phyloP scores from a whole-genome alignment of 2,888 invertebrate genomes.

The Tromatobia lineatoria region DNA sequence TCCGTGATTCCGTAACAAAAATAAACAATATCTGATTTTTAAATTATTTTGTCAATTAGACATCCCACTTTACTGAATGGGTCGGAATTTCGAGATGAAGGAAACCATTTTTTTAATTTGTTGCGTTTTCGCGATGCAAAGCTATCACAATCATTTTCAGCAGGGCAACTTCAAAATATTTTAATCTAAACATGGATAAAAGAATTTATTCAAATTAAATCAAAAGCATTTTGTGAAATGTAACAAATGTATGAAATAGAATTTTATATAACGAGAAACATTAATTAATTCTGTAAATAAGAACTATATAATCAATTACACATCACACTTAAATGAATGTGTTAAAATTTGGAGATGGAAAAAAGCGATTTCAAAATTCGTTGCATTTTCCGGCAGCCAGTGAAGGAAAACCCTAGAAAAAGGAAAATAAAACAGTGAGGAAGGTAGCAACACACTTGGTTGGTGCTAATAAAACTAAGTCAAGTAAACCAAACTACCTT shows the following conservation, averaged over 20 bases:
- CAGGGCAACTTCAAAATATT: background rate
- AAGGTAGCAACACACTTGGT: conserved; percentile 37
- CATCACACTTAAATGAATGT: background rate
- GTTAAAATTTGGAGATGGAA: background rate
- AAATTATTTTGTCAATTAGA: background rate
- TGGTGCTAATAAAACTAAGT: conserved; percentile 44
- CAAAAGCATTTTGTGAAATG: too few species aligned
- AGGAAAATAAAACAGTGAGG: conserved; percentile 21
- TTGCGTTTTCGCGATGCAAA: background rate
- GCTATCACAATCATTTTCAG: too few species aligned
- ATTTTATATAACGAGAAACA: too few species aligned
- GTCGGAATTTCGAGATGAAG: background rate
- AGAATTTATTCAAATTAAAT: too few species aligned
- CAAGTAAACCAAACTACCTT: conserved; percentile 31
- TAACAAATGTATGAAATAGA: too few species aligned
- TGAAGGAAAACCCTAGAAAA: background rate
- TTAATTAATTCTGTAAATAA: too few species aligned
- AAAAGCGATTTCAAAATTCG: background rate
- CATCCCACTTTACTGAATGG: background rate
- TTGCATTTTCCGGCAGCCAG: background rate
- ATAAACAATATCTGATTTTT: background rate
- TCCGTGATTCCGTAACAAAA: background rate
- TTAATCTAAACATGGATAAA: too few species aligned
- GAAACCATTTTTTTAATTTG: background rate
- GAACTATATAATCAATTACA: too few species aligned